These are phyloP conservation scores for Paratrypauchen microcephalus DNA, from an alignment of 2,797 vertebrate species.

Conservation along the genomic window DNA sequence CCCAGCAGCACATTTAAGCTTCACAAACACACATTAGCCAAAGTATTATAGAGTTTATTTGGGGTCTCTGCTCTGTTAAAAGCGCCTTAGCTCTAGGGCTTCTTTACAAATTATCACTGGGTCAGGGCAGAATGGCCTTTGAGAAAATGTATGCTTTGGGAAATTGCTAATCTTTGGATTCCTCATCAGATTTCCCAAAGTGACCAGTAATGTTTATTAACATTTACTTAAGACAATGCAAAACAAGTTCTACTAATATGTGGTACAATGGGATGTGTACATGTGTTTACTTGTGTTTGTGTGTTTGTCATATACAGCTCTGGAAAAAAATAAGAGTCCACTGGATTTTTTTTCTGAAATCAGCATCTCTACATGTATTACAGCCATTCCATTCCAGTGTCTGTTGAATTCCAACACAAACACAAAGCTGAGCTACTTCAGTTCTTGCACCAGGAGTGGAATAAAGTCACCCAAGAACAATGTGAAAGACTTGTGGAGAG, in stretches of 20 bases:
- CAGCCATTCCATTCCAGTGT: too few relatives aligned
- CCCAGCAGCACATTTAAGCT: conserved; percentile 13
- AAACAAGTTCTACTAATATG: not conserved
- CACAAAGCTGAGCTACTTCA: too few relatives aligned
- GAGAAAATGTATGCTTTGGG: conserved; percentile 14
- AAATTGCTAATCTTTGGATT: conserved; percentile 20
- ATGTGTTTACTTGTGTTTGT: not conserved
- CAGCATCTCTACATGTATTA: too few relatives aligned
- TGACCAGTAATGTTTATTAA: conserved; percentile 3
- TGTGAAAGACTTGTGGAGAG: too few relatives aligned
- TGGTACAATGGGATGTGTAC: not conserved
- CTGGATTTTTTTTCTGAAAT: too few relatives aligned
- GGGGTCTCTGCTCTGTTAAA: conserved; percentile 6
- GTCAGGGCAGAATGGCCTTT: conserved; percentile 28
- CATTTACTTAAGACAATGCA: not conserved
- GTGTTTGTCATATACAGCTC: not conserved
- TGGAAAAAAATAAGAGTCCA: too few relatives aligned
- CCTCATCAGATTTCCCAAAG: conserved; percentile 23
- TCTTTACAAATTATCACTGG: conserved; percentile 29
- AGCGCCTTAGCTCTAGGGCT: conserved; percentile 22
- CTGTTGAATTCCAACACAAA: too few relatives aligned
- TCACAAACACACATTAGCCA: conserved; percentile 6
- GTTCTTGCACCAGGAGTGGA: too few relatives aligned
- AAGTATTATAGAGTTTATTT: conserved; percentile 1
- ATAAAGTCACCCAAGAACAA: too few relatives aligned